phyloP scores from a whole-genome alignment of 2,888 invertebrate species.

The Cataglyphis albicans region DNA sequence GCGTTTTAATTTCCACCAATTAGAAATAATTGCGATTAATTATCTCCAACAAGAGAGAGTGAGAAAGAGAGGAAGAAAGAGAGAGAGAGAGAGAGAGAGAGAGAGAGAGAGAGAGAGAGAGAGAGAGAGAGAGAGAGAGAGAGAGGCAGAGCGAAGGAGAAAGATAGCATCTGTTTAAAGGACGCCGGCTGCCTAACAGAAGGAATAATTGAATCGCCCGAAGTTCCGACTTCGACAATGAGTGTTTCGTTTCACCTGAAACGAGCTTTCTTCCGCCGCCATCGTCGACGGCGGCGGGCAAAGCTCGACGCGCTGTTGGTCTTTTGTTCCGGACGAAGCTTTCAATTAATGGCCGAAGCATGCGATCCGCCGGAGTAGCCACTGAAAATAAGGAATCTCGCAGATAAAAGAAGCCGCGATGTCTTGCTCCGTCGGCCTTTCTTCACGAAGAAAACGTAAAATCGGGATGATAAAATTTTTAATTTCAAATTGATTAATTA shows the following conservation, averaged over 20 bases:
- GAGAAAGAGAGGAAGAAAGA: conserved; percentile 1
- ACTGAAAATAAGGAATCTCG: conserved; percentile 56
- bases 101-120: conserved; percentile 10
- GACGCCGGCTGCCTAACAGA: conserved; percentile 46
- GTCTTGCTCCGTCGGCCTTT: conserved; percentile 14
- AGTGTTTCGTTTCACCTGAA: conserved; percentile 49
- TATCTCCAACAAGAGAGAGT: conserved; percentile 54
- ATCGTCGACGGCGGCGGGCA: conserved; percentile 31
- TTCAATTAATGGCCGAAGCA: conserved; percentile 59
- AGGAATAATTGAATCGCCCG: conserved; percentile 68
- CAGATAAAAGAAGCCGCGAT: conserved; percentile 35
- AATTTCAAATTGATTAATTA: conserved; percentile 24
- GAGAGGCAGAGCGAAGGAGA: not conserved
- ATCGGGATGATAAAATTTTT: conserved; percentile 1
- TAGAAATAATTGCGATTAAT: conserved; percentile 73
- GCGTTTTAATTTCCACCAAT: conserved; percentile 67
- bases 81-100: conserved; percentile 2
- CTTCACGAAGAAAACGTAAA: conserved; percentile 26
- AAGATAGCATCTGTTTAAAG: conserved; percentile 64
- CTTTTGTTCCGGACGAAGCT: conserved; percentile 47
- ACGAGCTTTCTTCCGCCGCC: conserved; percentile 38
- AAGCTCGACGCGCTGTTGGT: conserved; percentile 45
- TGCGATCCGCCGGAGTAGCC: conserved; percentile 37
- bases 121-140: not conserved
- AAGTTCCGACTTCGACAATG: conserved; percentile 57